Conservation (phyloP, 92 coral and sea anemone genomes). For the Anthopleura xanthogrammica region DNA sequence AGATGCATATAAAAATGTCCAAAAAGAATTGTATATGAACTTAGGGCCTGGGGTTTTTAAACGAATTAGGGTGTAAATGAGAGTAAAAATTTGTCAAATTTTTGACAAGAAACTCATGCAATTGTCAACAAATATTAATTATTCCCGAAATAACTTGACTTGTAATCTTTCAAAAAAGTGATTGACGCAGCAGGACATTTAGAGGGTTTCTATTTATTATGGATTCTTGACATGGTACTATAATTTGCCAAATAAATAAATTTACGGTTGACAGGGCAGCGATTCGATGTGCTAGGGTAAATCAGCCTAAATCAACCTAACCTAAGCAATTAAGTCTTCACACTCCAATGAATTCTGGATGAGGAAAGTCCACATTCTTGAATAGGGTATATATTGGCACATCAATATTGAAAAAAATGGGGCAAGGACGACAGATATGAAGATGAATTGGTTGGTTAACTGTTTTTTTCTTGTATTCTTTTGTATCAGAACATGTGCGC, state of each 20-base stretch:
- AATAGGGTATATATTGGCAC: not conserved
- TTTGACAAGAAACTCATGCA: constrained; percentile 2
- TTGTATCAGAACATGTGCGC: not conserved
- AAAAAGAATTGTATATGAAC: not conserved
- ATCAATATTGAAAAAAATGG: constrained; percentile 15
- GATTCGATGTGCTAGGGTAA: constrained; percentile 14
- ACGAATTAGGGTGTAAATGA: not conserved
- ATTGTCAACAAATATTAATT: constrained; percentile 18
- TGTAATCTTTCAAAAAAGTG: constrained; percentile 20
- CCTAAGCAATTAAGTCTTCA: constrained; percentile 15
- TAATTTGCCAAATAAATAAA: constrained; percentile 28
- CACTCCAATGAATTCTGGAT: constrained; percentile 24
- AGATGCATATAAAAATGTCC: not conserved
- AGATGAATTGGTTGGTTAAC: not conserved
- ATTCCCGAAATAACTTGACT: constrained; percentile 14
- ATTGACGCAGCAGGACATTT: constrained; percentile 24
- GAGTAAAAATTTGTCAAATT: constrained; percentile 11
- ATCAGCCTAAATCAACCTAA: constrained; percentile 17
- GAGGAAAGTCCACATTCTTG: constrained; percentile 15
- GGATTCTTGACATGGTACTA: constrained; percentile 8
- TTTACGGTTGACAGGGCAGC: constrained; percentile 20
- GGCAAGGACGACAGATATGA: not conserved
- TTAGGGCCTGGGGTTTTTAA: not conserved
- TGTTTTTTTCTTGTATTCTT: not conserved
- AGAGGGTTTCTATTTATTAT: constrained; percentile 6